These are phyloP conservation scores for Nebria salina DNA, from an alignment of 2,888 invertebrate genomes.

Conservation along the genomic window DNA sequence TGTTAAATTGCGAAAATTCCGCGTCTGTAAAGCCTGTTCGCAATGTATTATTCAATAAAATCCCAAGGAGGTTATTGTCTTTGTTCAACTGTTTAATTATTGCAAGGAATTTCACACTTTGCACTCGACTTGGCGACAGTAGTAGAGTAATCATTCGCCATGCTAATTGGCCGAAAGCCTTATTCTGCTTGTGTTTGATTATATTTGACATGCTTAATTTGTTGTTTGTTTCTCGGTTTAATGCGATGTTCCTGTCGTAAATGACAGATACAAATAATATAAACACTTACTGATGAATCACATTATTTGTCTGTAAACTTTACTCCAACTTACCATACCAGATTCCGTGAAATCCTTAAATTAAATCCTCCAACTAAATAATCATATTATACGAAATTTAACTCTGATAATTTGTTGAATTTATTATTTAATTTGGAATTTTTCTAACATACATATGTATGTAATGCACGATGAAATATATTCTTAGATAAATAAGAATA, in stretches of 20 bases:
- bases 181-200: neutral
- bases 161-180: neutral
- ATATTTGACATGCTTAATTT: neutral
- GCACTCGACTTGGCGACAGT: neutral
- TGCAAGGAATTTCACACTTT: constrained; percentile 14
- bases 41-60: constrained; percentile 45
- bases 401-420: no score
- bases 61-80: constrained; percentile 20
- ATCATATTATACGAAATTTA: no score
- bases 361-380: no score
- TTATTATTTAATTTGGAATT: no score
- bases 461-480: no score
- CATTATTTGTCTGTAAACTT: neutral
- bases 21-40: neutral
- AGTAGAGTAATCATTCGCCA: neutral
- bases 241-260: neutral
- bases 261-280: neutral
- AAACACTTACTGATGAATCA: neutral
- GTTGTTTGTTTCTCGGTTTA: neutral
- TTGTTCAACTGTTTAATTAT: constrained; percentile 21
- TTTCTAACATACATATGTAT: no score
- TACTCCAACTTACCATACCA: no score
- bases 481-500: neutral
- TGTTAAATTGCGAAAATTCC: constrained; percentile 37
- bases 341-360: no score